Percentiles rank a stretch among this genome's conserved stretches.
phyloP scores from a whole-genome alignment of 2,113 vertebrate genomes.

The Helogale parvula region DNA sequence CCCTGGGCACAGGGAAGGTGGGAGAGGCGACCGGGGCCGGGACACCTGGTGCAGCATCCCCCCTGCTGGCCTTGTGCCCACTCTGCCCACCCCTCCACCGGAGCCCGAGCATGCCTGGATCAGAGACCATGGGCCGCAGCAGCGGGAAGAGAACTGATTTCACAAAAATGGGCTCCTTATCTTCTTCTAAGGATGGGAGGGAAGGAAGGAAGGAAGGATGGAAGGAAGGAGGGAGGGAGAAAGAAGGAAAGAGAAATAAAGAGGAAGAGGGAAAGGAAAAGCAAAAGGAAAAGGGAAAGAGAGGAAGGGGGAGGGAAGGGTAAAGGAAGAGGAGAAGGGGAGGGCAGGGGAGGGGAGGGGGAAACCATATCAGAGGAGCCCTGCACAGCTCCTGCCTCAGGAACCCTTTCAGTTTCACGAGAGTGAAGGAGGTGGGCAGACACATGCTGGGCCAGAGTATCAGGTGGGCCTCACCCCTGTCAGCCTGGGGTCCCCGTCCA shows the following conservation, averaged over 20 bases:
- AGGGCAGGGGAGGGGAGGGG: fast-evolving
- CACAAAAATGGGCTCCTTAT: not conserved
- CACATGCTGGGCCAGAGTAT: not conserved
- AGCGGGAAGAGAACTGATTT: fast-evolving
- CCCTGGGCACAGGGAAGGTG: fast-evolving
- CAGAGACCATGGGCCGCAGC: not conserved
- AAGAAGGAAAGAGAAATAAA: too few species aligned
- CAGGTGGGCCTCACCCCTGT: not conserved
- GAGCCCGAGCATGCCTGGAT: not conserved
- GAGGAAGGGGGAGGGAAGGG: too few species aligned
- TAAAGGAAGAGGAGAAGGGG: fast-evolving
- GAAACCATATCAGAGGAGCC: not conserved
- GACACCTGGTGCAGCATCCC: fast-evolving
- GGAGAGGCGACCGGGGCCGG: not conserved
- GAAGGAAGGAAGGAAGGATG: too few species aligned
- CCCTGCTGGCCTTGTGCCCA: not conserved
- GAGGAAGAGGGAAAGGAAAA: too few species aligned
- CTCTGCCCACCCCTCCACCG: not conserved
- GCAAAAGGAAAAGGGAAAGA: not conserved
- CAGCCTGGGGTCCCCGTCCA: not conserved
- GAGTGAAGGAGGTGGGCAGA: fast-evolving
- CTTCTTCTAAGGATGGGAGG: not conserved
- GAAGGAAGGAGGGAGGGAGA: too few species aligned
- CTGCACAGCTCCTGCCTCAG: fast-evolving
- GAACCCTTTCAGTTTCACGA: fast-evolving